phyloP scores from a whole-genome alignment of 2,888 invertebrate genomes.

The Erebia aethiops region DNA sequence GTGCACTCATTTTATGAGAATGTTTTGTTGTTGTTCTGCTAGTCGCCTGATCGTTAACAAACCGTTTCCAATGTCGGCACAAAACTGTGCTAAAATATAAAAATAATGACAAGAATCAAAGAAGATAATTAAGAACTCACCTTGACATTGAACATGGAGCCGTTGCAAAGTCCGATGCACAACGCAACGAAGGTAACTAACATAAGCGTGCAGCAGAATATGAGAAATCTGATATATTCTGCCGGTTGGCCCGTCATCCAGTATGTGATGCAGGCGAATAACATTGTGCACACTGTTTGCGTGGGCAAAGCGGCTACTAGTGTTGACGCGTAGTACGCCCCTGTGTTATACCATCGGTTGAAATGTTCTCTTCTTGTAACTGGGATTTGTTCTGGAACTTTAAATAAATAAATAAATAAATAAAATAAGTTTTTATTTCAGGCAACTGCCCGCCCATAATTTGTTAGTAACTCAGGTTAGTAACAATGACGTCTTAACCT shows the following conservation, averaged over 20 bases:
- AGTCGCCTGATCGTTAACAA: no score
- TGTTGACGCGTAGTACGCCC: conserved; percentile 91
- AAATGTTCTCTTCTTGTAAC: conserved; percentile 92
- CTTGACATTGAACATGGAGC: conserved; percentile 90
- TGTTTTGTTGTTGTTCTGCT: no score
- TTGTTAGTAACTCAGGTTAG: no score
- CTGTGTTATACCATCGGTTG: conserved; percentile 94
- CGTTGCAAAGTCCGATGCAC: conserved; percentile 92
- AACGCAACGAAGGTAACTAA: conserved; percentile 93
- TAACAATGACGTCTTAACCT: no score
- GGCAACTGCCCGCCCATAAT: no score
- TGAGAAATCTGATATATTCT: conserved; percentile 87
- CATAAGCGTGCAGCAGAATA: conserved; percentile 88
- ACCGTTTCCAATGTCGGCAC: no score
- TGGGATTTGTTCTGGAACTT: conserved; percentile 93
- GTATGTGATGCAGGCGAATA: conserved; percentile 91
- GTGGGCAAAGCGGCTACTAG: conserved; percentile 92
- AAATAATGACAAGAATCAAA: neutral
- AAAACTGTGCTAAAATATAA: neutral
- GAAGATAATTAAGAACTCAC: conserved; percentile 61
- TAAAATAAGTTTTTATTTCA: no score
- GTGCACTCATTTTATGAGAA: no score
- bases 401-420: no score
- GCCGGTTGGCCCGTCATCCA: conserved; percentile 93
- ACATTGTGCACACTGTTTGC: conserved; percentile 88